These are phyloP conservation scores for Hypotaenidia philippensis DNA, from an alignment of 2,797 vertebrate species.

Conservation along the genomic window DNA sequence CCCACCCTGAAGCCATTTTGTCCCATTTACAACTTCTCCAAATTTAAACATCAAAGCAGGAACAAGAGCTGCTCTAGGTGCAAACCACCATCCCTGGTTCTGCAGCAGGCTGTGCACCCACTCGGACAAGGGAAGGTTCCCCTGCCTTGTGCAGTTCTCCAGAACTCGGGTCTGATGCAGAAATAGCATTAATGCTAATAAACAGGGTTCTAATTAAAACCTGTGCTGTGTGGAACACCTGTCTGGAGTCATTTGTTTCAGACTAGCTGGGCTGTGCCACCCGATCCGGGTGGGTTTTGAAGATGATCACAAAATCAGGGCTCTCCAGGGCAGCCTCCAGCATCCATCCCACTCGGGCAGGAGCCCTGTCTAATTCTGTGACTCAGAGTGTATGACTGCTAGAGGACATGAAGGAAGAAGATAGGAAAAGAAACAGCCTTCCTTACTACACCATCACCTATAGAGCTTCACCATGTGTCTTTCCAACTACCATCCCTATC, in stretches of 20 bases:
- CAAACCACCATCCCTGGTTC: background rate
- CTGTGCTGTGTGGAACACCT: rapidly evolving
- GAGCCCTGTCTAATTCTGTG: background rate
- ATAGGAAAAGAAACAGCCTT: background rate
- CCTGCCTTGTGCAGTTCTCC: rapidly evolving
- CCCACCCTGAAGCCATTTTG: background rate
- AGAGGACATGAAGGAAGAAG: background rate
- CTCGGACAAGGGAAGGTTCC: background rate
- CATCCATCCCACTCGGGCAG: background rate
- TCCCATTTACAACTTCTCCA: background rate
- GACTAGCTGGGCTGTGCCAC: background rate
- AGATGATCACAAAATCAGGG: background rate
- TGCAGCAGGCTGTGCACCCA: background rate
- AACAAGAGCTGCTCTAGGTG: background rate
- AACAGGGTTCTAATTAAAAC: background rate
- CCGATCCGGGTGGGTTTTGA: background rate
- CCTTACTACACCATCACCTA: background rate
- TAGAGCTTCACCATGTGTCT: rapidly evolving
- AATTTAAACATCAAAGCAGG: conserved; percentile 38
- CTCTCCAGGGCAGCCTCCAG: background rate
- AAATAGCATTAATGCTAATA: background rate
- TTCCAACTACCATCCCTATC: background rate
- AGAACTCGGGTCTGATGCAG: rapidly evolving
- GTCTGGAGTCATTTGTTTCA: background rate
- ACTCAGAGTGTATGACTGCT: background rate